Conservation (phyloP, 2,888 invertebrate species). For the Drosophila ustulata region DNA sequence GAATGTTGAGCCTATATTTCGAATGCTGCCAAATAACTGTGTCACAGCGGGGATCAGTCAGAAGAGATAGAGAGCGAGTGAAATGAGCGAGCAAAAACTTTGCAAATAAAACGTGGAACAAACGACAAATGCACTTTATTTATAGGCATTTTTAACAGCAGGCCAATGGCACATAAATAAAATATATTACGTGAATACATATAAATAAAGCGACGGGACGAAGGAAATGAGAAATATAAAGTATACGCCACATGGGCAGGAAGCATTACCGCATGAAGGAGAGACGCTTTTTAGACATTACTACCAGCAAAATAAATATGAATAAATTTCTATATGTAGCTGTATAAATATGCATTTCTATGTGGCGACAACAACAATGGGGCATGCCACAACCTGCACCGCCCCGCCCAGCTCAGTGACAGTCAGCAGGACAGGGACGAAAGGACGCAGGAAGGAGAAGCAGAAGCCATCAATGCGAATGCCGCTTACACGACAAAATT, state of each 20-base stretch:
- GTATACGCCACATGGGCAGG: conserved; percentile 54
- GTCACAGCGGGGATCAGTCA: conserved; percentile 47
- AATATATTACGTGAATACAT: conserved; percentile 58
- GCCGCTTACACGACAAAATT: conserved; percentile 77
- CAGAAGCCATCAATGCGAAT: conserved; percentile 54
- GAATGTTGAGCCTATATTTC: conserved; percentile 16
- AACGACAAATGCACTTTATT: conserved; percentile 65
- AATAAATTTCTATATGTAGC: conserved; percentile 29
- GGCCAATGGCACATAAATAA: conserved; percentile 69
- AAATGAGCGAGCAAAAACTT: conserved; percentile 23
- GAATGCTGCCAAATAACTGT: conserved; percentile 44
- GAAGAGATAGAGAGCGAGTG: too few species aligned
- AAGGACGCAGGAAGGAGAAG: background rate
- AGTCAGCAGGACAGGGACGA: background rate
- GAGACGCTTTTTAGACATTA: conserved; percentile 64
- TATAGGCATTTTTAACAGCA: conserved; percentile 77
- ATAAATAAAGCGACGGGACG: conserved; percentile 62
- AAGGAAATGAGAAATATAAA: conserved; percentile 57
- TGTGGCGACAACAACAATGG: conserved; percentile 53
- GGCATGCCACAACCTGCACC: background rate
- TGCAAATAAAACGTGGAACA: conserved; percentile 49
- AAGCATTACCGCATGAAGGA: conserved; percentile 59
- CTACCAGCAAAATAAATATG: conserved; percentile 60
- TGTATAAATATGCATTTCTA: conserved; percentile 38
- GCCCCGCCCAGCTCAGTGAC: background rate